phyloP scores from a whole-genome alignment of 1,140 invertebrate genomes.

The Drosophila paulistorum region DNA sequence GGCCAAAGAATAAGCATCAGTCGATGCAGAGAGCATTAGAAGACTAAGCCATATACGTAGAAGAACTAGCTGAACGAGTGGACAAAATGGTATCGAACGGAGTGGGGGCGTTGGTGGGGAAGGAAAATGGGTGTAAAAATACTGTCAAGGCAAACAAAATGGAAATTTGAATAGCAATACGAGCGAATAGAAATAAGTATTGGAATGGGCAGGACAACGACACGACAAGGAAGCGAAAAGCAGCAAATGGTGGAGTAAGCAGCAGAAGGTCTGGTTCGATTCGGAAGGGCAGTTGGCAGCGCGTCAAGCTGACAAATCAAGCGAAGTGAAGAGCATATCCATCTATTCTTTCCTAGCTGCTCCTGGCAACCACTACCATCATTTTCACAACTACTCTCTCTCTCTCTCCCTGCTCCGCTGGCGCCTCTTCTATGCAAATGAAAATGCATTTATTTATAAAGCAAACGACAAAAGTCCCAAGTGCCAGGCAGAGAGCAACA shows the following conservation, averaged over 20 bases:
- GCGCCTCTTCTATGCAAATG: constrained; percentile 55
- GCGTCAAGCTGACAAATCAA: constrained; percentile 66
- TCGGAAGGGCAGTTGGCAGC: constrained; percentile 18
- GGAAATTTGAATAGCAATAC: constrained; percentile 50
- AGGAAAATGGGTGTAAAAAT: constrained; percentile 23
- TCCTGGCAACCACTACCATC: not conserved
- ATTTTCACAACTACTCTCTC: not conserved
- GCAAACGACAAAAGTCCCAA: constrained; percentile 67
- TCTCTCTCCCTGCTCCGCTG: not conserved
- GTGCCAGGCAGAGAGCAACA: constrained; percentile 53
- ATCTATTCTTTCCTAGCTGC: not conserved
- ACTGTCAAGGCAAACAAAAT: constrained; percentile 51
- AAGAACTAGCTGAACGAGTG: constrained; percentile 1
- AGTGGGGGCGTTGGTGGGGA: too few relatives aligned
- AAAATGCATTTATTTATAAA: constrained; percentile 77
- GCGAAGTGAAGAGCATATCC: constrained; percentile 32
- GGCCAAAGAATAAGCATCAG: constrained; percentile 2
- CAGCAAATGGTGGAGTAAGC: not conserved
- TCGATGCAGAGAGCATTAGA: constrained; percentile 23
- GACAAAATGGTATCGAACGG: not conserved
- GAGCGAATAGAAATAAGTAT: not conserved
- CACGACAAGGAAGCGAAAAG: constrained; percentile 17
- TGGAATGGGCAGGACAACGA: not conserved
- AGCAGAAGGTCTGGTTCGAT: constrained; percentile 6
- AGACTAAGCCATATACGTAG: constrained; percentile 17